These are phyloP conservation scores for Monoplex corrugatus DNA, from an alignment of 2,888 invertebrate genomes.

Conservation along the genomic window DNA sequence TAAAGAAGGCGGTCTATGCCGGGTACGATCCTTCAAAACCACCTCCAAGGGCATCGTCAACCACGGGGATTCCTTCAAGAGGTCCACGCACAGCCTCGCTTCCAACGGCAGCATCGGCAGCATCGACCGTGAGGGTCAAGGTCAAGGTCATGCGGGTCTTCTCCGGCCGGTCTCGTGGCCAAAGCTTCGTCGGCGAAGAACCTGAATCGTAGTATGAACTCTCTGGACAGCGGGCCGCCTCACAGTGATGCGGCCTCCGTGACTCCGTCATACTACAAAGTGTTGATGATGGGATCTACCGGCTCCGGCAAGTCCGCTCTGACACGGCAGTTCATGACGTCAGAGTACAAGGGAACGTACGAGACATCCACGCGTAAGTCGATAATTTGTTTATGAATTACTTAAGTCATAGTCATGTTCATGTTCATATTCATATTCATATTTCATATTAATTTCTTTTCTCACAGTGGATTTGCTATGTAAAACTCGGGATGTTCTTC, in stretches of 20 bases:
- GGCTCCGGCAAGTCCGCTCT: slow-evolving; percentile 88
- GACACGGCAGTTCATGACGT: slow-evolving; percentile 87
- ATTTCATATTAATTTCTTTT: no score
- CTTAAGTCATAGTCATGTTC: no score
- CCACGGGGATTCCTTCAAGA: slow-evolving; percentile 94
- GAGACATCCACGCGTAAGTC: slow-evolving; percentile 55
- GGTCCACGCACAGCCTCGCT: slow-evolving; percentile 92
- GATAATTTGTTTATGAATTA: background rate
- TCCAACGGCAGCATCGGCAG: slow-evolving; percentile 74
- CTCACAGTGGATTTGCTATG: no score
- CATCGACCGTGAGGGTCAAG: slow-evolving; percentile 24
- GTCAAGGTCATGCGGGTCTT: background rate
- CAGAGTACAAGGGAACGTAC: slow-evolving; percentile 86
- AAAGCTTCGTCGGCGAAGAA: background rate
- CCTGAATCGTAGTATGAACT: background rate
- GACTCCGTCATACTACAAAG: slow-evolving; percentile 82
- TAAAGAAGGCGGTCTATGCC: slow-evolving; percentile 70
- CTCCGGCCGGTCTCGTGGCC: background rate
- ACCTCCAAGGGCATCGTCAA: slow-evolving; percentile 95
- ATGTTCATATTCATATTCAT: no score
- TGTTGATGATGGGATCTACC: slow-evolving; percentile 86
- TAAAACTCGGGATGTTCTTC: no score
- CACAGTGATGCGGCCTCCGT: slow-evolving; percentile 50
- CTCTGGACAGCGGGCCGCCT: slow-evolving; percentile 35
- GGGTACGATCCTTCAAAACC: slow-evolving; percentile 95